A percentile compares a stretch with the other conserved stretches of the same genome.
Evolutionary conservation across 2,113 vertebrate genomes (phyloP).

Genomic region (Mesoclemmys tuberculata): DNA sequence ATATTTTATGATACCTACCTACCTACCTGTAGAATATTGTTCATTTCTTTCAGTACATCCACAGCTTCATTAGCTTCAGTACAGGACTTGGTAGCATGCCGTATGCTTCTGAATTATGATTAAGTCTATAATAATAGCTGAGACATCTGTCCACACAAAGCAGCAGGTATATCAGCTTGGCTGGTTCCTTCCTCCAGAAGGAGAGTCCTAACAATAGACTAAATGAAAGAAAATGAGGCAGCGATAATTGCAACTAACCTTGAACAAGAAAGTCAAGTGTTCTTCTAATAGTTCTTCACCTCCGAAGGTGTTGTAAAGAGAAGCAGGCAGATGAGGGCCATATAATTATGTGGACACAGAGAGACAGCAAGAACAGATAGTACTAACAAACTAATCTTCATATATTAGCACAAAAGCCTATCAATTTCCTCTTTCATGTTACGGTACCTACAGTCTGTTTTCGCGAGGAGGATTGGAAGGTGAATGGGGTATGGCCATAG

Average conservation of each 20-base stretch:
- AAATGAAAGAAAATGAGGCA: slow-evolving; percentile 12
- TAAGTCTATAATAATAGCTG: slow-evolving; percentile 33
- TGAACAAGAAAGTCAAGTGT: background rate
- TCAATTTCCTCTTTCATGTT: background rate
- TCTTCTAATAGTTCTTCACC: background rate
- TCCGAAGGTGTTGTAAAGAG: background rate
- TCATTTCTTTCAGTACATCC: background rate
- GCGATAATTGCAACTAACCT: slow-evolving; percentile 2
- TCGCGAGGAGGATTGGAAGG: background rate
- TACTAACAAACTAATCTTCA: background rate
- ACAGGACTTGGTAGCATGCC: background rate
- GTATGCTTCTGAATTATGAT: background rate
- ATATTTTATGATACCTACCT: background rate
- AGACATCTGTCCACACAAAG: slow-evolving; percentile 36
- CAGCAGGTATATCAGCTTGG: slow-evolving; percentile 3
- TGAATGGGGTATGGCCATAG: background rate
- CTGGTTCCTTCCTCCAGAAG: background rate
- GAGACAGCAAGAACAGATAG: background rate
- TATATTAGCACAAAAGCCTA: background rate
- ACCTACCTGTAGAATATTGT: background rate
- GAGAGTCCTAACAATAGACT: background rate
- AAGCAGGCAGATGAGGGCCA: background rate
- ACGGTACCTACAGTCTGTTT: background rate
- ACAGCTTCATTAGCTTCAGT: background rate
- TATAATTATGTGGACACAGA: background rate